Evolutionary conservation across 2,113 vertebrate genomes (phyloP), one percentile per base, ranked within the genome.

Genomic region (Passer domesticus): DNA sequence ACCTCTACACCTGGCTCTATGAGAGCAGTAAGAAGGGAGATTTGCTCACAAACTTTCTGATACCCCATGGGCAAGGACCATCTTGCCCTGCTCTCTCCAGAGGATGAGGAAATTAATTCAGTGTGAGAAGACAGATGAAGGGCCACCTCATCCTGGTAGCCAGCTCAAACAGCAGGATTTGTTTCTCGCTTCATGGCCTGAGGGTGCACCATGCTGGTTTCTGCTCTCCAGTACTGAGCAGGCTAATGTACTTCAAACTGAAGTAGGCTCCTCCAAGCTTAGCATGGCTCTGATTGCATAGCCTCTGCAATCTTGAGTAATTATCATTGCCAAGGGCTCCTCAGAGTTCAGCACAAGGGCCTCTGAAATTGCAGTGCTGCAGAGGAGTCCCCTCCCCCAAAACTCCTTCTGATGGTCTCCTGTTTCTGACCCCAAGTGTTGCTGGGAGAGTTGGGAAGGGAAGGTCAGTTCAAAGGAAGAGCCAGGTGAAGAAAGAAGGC

Each of bases 341-440:
- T 83, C 33, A 33, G 44, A 75, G 63, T 31, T 92, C 37, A 52
- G 67, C 4, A 10, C 0, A 4, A 87, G 55, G 33, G 52, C 10
- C 2, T 2, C 23, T 0, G 0, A 72, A 59, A 56, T 52, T 1
- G 2, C 1, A 3, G 11, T 6, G 12, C 41, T 89, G 30, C 22
- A 39, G 35, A 33, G 10, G 15, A 66, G 27, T 39, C 20, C 19
- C 9, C 19, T 74, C 5, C 21, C 28, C 3, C 8, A 13, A 58
- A 41, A 44, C 18, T 18, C 39, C 22, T 22, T 43, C 69, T 74
- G n/a, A 12, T 30, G 21, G 17, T 19, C 16, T 39, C 19, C 59
- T 58, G 1, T 64, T 92, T 81, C 55, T 69, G 39, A 69, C 16
- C 39, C 18, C 4, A 7, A 37, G 39, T 10, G 18, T 30, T 60